These are phyloP conservation scores for Trigoniulus corallinus DNA, from an alignment of 1,140 invertebrate species.

Conservation along the genomic window DNA sequence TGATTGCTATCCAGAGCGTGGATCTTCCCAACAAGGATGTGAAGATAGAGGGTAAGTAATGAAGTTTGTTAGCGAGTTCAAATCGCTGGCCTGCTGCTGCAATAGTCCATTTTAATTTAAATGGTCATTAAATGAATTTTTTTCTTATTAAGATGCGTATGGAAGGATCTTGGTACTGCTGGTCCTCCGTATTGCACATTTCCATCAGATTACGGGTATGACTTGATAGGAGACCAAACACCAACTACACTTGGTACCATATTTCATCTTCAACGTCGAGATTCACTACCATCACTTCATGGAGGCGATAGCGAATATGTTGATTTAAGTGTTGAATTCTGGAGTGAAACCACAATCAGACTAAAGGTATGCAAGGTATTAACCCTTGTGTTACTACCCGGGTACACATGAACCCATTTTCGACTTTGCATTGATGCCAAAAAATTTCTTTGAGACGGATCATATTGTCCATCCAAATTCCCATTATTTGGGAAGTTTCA, in stretches of 20 bases:
- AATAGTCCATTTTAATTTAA: too few species aligned
- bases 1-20: not conserved
- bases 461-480: not conserved
- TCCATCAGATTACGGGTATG: constrained; percentile 12
- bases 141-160: not conserved
- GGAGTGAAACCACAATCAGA: constrained; percentile 5
- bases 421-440: too few species aligned
- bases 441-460: too few species aligned
- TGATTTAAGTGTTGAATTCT: constrained; percentile 8
- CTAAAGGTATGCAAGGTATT: constrained; percentile 6
- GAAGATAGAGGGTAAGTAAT: not conserved
- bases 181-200: constrained; percentile 9
- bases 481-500: too few species aligned
- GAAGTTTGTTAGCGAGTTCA: not conserved
- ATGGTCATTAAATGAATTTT: not conserved
- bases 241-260: constrained; percentile 6
- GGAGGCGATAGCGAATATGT: constrained; percentile 8
- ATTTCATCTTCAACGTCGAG: constrained; percentile 3
- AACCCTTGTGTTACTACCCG: too few species aligned
- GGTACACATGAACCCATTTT: too few species aligned
- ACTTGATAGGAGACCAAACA: not conserved
- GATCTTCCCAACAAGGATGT: not conserved
- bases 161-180: not conserved
- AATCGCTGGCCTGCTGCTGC: too few species aligned
- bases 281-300: constrained; percentile 6